phyloP scores from a whole-genome alignment of 1,140 invertebrate genomes.

The Meloidogyne floridensis region DNA sequence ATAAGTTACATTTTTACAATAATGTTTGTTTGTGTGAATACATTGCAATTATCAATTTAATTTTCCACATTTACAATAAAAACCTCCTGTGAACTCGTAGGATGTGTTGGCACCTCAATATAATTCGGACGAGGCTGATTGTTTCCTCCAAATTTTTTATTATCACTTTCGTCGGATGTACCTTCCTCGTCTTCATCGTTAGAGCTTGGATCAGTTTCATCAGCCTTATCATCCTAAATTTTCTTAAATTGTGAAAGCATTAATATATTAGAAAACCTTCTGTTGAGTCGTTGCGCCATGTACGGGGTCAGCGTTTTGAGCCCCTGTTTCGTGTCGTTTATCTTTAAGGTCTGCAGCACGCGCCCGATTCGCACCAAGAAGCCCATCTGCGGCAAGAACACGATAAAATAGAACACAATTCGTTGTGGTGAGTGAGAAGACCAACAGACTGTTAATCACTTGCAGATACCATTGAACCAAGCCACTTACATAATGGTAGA shows the following conservation, averaged over 20 bases:
- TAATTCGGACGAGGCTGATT: neutral
- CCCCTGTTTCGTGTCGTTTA: neutral
- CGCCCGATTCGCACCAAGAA: constrained; percentile 48
- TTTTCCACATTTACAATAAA: neutral
- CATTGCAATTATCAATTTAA: neutral
- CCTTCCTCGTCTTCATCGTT: constrained; percentile 17
- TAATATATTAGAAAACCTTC: neutral
- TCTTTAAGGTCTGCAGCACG: neutral
- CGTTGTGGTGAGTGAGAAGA: constrained; percentile 50
- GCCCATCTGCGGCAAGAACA: constrained; percentile 62
- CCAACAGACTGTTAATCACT: constrained; percentile 27
- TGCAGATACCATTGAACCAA: constrained; percentile 20
- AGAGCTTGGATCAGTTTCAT: neutral
- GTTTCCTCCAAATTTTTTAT: neutral
- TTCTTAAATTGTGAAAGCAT: no score
- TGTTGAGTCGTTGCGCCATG: neutral
- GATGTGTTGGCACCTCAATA: neutral
- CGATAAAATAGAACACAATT: constrained; percentile 63
- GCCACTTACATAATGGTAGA: constrained; percentile 4
- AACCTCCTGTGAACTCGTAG: neutral
- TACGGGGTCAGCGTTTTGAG: neutral
- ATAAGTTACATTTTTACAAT: neutral
- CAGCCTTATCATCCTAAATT: constrained; percentile 3
- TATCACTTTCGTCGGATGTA: constrained; percentile 5
- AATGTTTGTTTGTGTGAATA: neutral